Evolutionary conservation across 2,888 invertebrate genomes (phyloP).

Genomic region (Sclerodermus sp.): DNA sequence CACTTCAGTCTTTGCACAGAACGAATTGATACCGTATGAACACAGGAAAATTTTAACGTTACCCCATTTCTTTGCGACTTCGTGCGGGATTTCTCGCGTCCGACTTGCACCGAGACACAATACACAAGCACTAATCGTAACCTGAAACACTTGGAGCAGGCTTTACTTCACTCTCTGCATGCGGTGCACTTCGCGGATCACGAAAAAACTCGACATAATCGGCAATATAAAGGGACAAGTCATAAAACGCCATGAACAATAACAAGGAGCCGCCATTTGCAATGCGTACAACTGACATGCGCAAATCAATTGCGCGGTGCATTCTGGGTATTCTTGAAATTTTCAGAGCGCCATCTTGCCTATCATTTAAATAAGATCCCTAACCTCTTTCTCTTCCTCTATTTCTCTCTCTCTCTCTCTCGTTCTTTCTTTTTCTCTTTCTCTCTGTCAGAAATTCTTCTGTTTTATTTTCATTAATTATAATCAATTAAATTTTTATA

Average conservation of each 20-base stretch:
- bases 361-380: constrained; percentile 32
- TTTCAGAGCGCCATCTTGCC: constrained; percentile 50
- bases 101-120: constrained; percentile 43
- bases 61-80: constrained; percentile 55
- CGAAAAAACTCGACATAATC: constrained; percentile 54
- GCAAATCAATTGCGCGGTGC: constrained; percentile 62
- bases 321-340: constrained; percentile 41
- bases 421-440: no score
- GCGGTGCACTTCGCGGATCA: constrained; percentile 44
- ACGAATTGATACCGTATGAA: constrained; percentile 49
- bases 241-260: constrained; percentile 88
- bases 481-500: no score
- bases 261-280: constrained; percentile 99
- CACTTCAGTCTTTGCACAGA: constrained; percentile 32
- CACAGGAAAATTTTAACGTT: constrained; percentile 52
- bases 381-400: no score
- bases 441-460: no score
- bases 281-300: constrained; percentile 81
- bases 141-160: constrained; percentile 41
- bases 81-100: constrained; percentile 49
- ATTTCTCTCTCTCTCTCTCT: no score
- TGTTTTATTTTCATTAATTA: no score
- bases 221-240: constrained; percentile 57
- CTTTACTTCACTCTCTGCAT: constrained; percentile 48
- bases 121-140: constrained; percentile 42